Conservation (phyloP, 2,888 invertebrate genomes). For the Lapara coniferarum region DNA sequence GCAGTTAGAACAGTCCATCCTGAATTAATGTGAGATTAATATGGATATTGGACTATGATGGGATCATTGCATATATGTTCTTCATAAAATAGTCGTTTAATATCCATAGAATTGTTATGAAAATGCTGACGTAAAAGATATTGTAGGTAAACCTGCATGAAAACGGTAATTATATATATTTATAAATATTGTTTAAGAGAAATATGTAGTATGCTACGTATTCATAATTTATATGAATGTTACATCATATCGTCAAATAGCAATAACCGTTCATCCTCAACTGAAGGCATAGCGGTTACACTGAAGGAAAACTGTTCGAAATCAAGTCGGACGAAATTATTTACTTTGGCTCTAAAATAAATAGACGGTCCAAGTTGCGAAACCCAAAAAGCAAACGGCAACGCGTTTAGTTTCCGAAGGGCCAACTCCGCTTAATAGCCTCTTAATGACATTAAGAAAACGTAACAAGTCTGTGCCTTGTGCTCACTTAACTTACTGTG, state of each 20-base stretch:
- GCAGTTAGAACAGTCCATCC: constrained; percentile 32
- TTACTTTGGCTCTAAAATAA: constrained; percentile 48
- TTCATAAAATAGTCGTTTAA: not conserved
- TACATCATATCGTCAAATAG: not conserved
- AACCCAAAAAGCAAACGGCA: constrained; percentile 38
- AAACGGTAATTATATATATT: too few relatives aligned
- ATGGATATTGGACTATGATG: constrained; percentile 1
- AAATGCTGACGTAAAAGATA: not conserved
- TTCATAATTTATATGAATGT: too few relatives aligned
- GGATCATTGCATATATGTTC: not conserved
- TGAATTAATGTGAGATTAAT: constrained; percentile 30
- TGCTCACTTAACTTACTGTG: not conserved
- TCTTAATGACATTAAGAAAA: constrained; percentile 59
- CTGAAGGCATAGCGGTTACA: constrained; percentile 5
- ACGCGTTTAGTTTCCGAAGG: constrained; percentile 46
- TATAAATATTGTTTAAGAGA: not conserved
- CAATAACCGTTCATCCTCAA: not conserved
- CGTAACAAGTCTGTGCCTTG: constrained; percentile 38
- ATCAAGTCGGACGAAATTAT: constrained; percentile 38
- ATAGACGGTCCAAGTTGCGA: constrained; percentile 42
- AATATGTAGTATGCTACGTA: not conserved
- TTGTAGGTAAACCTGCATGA: too few relatives aligned
- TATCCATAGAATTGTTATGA: not conserved
- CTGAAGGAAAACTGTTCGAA: constrained; percentile 29
- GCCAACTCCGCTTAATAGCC: constrained; percentile 48